Evolutionary conservation across 2,888 invertebrate species (phyloP).

Genomic region (Coleophora flavipennella): DNA sequence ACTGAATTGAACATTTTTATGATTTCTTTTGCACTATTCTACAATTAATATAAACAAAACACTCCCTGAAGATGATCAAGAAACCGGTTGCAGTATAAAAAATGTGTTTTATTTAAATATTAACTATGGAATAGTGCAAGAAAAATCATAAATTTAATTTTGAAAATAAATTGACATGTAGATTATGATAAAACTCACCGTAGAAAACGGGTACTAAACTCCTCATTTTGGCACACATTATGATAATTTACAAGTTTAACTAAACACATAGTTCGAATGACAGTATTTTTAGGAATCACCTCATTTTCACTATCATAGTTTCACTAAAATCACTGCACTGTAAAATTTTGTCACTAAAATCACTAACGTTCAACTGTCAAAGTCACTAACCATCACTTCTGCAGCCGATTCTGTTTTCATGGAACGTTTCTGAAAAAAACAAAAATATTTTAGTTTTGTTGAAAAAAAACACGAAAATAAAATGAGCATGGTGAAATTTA

Average conservation of each 20-base stretch:
- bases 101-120: too few relatives aligned
- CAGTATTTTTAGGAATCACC: constrained; percentile 31
- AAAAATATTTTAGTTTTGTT: neutral
- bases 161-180: neutral
- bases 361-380: neutral
- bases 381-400: neutral
- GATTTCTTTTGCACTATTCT: too few relatives aligned
- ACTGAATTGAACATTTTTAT: too few relatives aligned
- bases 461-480: neutral
- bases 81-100: too few relatives aligned
- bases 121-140: too few relatives aligned
- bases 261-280: constrained; percentile 44
- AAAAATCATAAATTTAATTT: too few relatives aligned
- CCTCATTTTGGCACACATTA: constrained; percentile 50
- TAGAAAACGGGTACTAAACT: constrained; percentile 33
- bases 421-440: constrained; percentile 5
- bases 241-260: constrained; percentile 20
- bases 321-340: constrained; percentile 23
- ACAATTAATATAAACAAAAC: too few relatives aligned
- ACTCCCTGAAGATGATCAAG: too few relatives aligned
- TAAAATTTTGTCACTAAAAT: constrained; percentile 11
- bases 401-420: neutral
- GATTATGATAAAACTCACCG: constrained; percentile 40
- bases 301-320: constrained; percentile 25
- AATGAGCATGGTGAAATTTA: too few relatives aligned